Percentiles rank a stretch among this genome's conserved stretches.
Conservation (phyloP, 2,797 vertebrate species). For the Enoplosus armatus region DNA sequence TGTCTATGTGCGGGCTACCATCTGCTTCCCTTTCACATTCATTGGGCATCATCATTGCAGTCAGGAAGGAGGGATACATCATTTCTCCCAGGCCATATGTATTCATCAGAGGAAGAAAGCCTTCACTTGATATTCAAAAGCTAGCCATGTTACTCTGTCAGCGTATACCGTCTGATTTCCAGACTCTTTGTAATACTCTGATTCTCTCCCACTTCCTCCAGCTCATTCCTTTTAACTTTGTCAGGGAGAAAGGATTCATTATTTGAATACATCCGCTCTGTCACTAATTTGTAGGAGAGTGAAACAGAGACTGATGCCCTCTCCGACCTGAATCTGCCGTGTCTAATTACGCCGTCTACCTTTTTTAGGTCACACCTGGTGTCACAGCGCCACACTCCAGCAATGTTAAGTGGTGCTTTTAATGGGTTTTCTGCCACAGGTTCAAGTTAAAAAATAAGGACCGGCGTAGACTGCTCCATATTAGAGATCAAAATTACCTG, state of each 20-base stretch:
- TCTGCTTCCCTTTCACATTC: slow-evolving; percentile 72
- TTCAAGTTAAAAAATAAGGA: slow-evolving; percentile 72
- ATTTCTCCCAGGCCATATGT: slow-evolving; percentile 59
- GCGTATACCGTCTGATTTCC: slow-evolving; percentile 57
- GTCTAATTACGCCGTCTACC: slow-evolving; percentile 79
- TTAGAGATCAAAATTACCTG: slow-evolving; percentile 69
- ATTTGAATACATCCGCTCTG: slow-evolving; percentile 73
- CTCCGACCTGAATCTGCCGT: slow-evolving; percentile 72
- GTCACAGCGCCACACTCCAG: slow-evolving; percentile 72
- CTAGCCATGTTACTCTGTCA: slow-evolving; percentile 61
- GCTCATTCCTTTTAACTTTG: slow-evolving; percentile 70
- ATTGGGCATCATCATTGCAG: slow-evolving; percentile 65
- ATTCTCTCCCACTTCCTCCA: slow-evolving; percentile 53
- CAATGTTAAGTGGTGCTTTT: slow-evolving; percentile 79
- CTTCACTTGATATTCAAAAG: slow-evolving; percentile 72
- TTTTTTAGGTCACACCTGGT: slow-evolving; percentile 77
- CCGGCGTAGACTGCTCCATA: slow-evolving; percentile 38
- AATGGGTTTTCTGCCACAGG: slow-evolving; percentile 73
- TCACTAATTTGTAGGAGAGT: slow-evolving; percentile 74
- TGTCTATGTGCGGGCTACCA: slow-evolving; percentile 50
- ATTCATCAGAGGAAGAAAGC: slow-evolving; percentile 71
- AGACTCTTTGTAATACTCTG: slow-evolving; percentile 57
- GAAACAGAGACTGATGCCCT: slow-evolving; percentile 74
- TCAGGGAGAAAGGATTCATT: slow-evolving; percentile 70
- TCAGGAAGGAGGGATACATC: slow-evolving; percentile 50